phyloP scores from a whole-genome alignment of 2,888 invertebrate genomes.

The Luperina testacea region DNA sequence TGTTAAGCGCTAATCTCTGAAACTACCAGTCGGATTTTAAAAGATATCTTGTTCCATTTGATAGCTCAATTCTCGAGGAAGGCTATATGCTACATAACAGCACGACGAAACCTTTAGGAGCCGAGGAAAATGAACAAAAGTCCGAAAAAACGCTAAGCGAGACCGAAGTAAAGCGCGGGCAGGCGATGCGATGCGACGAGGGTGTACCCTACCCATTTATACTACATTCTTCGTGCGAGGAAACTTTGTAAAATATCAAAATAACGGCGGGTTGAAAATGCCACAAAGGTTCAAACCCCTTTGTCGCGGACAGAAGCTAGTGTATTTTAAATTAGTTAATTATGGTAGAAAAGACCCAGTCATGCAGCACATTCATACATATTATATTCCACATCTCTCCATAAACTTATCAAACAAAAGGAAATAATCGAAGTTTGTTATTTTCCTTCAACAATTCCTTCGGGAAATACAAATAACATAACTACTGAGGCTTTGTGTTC shows the following conservation, averaged over 20 bases:
- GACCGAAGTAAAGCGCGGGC: background rate
- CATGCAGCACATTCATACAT: background rate
- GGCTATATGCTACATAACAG: background rate
- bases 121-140: background rate
- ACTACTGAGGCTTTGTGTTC: slow-evolving; percentile 4
- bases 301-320: background rate
- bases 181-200: background rate
- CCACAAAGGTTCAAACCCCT: background rate
- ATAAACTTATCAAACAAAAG: slow-evolving; percentile 33
- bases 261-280: background rate
- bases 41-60: background rate
- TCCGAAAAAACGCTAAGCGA: too few relatives aligned
- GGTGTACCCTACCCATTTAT: background rate
- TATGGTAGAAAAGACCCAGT: background rate
- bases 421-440: slow-evolving; percentile 43
- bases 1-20: background rate
- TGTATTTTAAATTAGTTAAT: background rate
- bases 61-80: background rate
- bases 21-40: background rate
- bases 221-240: background rate
- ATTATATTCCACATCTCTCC: slow-evolving; percentile 3
- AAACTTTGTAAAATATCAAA: background rate
- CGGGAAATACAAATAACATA: slow-evolving; percentile 21
- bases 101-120: background rate
- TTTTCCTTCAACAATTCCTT: slow-evolving; percentile 33